A percentile compares a stretch with the other conserved stretches of the same genome.
Evolutionary conservation across 2,888 invertebrate species (phyloP).

Genomic region (Calephelis perditalis): DNA sequence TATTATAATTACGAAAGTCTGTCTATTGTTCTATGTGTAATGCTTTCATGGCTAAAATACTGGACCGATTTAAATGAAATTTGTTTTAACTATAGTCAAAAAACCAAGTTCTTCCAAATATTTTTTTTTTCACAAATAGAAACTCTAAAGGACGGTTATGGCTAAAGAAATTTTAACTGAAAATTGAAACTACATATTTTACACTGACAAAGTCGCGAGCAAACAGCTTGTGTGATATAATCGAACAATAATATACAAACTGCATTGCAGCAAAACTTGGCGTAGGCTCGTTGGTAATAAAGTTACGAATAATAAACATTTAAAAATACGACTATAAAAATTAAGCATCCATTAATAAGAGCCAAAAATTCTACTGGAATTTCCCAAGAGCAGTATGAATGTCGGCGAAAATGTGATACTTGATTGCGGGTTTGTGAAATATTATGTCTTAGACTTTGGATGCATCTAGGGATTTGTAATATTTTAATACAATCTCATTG

Average conservation of each 20-base stretch:
- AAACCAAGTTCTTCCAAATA: too few species aligned
- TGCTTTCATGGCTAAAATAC: too few species aligned
- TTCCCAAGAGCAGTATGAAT: conserved; percentile 17
- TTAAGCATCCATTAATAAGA: conserved; percentile 19
- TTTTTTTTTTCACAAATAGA: too few species aligned
- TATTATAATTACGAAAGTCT: too few species aligned
- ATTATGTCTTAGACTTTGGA: conserved; percentile 11
- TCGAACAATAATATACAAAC: conserved; percentile 4
- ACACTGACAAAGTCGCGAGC: neutral
- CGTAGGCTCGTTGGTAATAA: conserved; percentile 16
- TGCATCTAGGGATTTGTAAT: conserved; percentile 11
- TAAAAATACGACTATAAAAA: conserved; percentile 19
- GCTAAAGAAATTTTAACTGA: too few species aligned
- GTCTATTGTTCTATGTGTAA: too few species aligned
- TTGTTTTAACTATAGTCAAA: too few species aligned
- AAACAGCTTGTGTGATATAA: neutral
- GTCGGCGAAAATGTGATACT: conserved; percentile 9
- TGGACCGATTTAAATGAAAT: too few species aligned
- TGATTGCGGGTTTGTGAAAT: conserved; percentile 14
- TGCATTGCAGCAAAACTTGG: conserved; percentile 18
- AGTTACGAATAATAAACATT: conserved; percentile 17
- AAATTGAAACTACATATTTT: too few species aligned
- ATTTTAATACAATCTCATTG: neutral
- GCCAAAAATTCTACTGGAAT: conserved; percentile 17
- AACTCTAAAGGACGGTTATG: too few species aligned